These are phyloP conservation scores for Gopherus evgoodei DNA, from an alignment of 2,113 vertebrate genomes.

Conservation along the genomic window DNA sequence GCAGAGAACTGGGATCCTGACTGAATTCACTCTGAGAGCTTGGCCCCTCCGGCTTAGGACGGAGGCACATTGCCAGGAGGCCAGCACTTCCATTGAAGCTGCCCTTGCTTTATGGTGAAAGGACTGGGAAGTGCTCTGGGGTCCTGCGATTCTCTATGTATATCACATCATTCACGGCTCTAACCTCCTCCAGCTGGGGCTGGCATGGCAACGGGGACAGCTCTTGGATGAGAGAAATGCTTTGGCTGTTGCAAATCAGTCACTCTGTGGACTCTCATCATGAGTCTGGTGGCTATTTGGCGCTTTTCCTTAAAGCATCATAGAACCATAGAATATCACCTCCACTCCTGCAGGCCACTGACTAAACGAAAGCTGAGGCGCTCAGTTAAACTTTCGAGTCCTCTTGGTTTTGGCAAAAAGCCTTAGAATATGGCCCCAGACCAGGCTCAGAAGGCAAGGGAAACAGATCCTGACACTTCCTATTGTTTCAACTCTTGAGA, in stretches of 20 bases:
- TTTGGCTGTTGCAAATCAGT: neutral
- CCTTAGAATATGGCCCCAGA: neutral
- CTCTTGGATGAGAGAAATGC: no score
- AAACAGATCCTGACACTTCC: rapidly evolving
- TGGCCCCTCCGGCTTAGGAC: neutral
- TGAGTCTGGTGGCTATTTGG: neutral
- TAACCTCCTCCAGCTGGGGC: neutral
- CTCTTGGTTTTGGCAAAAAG: neutral
- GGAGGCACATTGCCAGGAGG: neutral
- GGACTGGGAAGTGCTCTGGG: no score
- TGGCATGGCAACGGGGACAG: no score
- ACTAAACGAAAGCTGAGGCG: neutral
- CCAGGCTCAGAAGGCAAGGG: neutral
- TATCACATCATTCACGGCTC: neutral
- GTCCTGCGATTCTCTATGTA: neutral
- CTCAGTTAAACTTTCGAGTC: neutral
- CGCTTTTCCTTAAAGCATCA: neutral
- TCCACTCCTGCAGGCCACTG: neutral
- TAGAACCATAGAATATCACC: no score
- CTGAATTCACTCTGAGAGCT: neutral
- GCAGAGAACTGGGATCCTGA: rapidly evolving
- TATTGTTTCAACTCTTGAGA: neutral
- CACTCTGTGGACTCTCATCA: neutral
- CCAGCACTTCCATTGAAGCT: neutral
- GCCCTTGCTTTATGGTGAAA: rapidly evolving